Evolutionary conservation across 2,113 vertebrate genomes (phyloP), one percentile per base, ranked within the genome.

Genomic region (Spheniscus mendiculus): DNA sequence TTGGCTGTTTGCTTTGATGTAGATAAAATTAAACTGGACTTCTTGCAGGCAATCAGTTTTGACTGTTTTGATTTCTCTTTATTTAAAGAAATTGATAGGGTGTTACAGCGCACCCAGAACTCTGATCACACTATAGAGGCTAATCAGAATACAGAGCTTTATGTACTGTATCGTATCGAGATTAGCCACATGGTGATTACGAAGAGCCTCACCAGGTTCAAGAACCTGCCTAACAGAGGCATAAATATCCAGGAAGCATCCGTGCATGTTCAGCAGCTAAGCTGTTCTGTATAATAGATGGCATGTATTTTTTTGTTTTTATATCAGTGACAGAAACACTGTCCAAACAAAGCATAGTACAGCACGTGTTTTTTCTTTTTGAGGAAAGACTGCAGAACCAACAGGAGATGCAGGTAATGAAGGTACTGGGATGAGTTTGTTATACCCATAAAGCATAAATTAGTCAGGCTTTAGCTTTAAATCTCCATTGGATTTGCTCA

Each of bases 401-500:
- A 38, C 2, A 32, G 11, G 80, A 73, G 50, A n/a, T 53, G 6
- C 4, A 77, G 89, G 45, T 32, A 82, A 84, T 40, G 34, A 87
- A 84, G 56, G 55, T 29, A n/a, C 52, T 18, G 11, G 62, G 55
- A 38, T 79, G 91, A 84, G 77, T 81, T 63, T 67, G 44, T 88
- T 91, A 66, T 59, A 79, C 12, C 22, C 47, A 40, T 47, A 69
- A 78, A 87, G n/a, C 55, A 80, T 53, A 87, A 94, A 40, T 79
- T 73, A 92, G 58, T 89, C 27, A 32, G 89, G 70, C 83, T 89
- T 85, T 92, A 94, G 90, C 92, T 96, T 96, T 96, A 92, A 95
- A 91, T 97, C 96, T 83, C 21, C 86, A 77, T 85, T 96, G 97
- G 96, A 94, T 96, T 98, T 95, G 93, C 84, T 94, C 73, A 56